A percentile compares a stretch with the other conserved stretches of the same genome.
These are phyloP conservation scores for Glandiceps talaboti DNA, from an alignment of 53 echinoderm and acorn worm species.

Conservation along the genomic window DNA sequence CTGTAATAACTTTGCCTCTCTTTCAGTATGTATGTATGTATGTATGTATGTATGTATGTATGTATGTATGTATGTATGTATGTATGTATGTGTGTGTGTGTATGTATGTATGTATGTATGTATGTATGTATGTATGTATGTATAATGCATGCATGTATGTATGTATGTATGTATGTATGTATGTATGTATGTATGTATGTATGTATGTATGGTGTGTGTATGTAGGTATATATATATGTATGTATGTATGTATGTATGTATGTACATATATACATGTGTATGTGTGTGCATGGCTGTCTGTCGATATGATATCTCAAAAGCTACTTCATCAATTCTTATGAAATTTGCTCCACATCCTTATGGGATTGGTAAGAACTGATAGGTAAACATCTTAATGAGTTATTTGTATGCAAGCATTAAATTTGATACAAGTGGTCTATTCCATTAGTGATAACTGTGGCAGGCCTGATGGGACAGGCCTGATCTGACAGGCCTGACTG, in stretches of 20 bases:
- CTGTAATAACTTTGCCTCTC: no score
- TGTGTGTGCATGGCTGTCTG: no score
- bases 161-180: background rate
- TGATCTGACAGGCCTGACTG: no score
- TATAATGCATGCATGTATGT: background rate
- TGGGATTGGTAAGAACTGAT: no score
- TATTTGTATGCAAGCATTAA: no score
- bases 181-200: background rate
- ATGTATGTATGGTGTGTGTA: background rate
- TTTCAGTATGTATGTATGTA: background rate
- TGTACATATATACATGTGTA: background rate
- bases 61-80: background rate
- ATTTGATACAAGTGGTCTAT: no score
- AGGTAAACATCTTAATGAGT: no score
- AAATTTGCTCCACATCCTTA: no score
- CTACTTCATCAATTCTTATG: no score
- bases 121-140: background rate
- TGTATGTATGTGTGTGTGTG: background rate
- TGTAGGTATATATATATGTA: background rate
- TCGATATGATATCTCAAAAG: no score
- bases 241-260: background rate
- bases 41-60: background rate
- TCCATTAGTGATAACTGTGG: no score
- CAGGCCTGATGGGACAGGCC: no score
- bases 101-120: background rate